Percentiles rank a stretch among this genome's conserved stretches.
Evolutionary conservation across 1,140 invertebrate genomes (phyloP).

Genomic region (Lysiphlebus fabarum): DNA sequence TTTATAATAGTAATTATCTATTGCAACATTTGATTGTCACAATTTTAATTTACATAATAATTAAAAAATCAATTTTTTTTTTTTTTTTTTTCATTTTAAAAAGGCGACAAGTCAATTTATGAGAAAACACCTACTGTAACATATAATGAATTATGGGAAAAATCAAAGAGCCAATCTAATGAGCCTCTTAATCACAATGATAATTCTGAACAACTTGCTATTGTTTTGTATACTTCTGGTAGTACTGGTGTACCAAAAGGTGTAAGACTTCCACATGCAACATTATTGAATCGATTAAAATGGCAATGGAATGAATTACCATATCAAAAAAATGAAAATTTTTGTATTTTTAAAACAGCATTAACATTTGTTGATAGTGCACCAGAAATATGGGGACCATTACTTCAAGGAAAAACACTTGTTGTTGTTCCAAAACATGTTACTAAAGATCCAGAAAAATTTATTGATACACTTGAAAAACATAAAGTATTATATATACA

Average conservation of each 20-base stretch:
- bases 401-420: conserved; percentile 68
- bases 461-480: conserved; percentile 65
- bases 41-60: conserved; percentile 13
- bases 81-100: conserved; percentile 16
- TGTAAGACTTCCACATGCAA: conserved; percentile 77
- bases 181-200: conserved; percentile 40
- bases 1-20: not conserved
- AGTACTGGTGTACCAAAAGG: conserved; percentile 90
- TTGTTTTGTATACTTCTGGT: conserved; percentile 88
- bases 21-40: not conserved
- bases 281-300: conserved; percentile 72
- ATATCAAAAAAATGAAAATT: conserved; percentile 62
- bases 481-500: conserved; percentile 59
- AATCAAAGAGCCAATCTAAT: conserved; percentile 46
- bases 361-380: conserved; percentile 86
- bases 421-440: conserved; percentile 68
- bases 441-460: conserved; percentile 71
- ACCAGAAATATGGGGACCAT: conserved; percentile 79
- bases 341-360: conserved; percentile 82
- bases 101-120: conserved; percentile 39
- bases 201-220: conserved; percentile 59
- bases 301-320: conserved; percentile 84
- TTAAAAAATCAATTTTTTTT: not conserved
- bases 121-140: conserved; percentile 49
- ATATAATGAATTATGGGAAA: conserved; percentile 51